A percentile compares a stretch with the other conserved stretches of the same genome.
Conservation (phyloP, 2,797 vertebrate species). For the Orientallactaga sibirica region DNA sequence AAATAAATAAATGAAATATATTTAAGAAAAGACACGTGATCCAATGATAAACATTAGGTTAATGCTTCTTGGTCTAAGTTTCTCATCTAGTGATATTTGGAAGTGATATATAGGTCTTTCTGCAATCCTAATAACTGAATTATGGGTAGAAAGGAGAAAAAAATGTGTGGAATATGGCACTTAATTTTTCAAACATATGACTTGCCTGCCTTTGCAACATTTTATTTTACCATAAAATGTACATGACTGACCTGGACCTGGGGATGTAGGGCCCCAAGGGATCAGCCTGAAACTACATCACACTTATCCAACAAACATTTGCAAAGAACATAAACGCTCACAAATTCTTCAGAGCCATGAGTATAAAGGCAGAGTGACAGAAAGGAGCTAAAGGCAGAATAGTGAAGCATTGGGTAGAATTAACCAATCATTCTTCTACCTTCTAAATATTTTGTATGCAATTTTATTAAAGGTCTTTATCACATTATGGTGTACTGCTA, state of each 20-base stretch:
- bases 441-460: no score
- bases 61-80: background rate
- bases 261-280: background rate
- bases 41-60: slow-evolving; percentile 22
- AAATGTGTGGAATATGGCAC: background rate
- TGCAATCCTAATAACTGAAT: background rate
- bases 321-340: no score
- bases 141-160: background rate
- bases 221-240: slow-evolving; percentile 27
- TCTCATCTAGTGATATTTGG: slow-evolving; percentile 19
- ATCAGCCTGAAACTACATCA: background rate
- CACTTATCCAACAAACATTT: background rate
- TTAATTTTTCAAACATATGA: background rate
- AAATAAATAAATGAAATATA: no score
- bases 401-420: no score
- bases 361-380: no score
- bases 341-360: no score
- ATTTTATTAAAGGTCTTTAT: no score
- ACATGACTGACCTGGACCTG: background rate
- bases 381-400: no score
- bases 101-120: background rate
- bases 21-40: background rate
- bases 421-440: no score
- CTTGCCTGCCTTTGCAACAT: background rate
- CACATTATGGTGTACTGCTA: no score